Evolutionary conservation across 2,113 vertebrate species (phyloP).

Genomic region (Macroglossus sobrinus): DNA sequence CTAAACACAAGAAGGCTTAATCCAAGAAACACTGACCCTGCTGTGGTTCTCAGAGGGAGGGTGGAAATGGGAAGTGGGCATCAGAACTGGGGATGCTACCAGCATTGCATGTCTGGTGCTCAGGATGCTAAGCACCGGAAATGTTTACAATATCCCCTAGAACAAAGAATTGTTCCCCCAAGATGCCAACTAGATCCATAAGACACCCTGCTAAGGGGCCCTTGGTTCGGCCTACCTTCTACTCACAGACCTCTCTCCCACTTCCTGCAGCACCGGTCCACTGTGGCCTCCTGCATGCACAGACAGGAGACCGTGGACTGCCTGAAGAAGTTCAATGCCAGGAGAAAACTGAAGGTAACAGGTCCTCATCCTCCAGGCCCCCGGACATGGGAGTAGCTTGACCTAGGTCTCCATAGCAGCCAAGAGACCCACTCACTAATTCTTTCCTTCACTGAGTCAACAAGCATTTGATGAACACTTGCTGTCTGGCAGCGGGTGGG

Average conservation of each 20-base stretch:
- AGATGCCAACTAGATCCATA: no score
- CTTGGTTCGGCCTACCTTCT: not conserved
- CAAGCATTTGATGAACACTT: not conserved
- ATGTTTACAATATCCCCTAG: no score
- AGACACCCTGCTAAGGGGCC: fast-evolving
- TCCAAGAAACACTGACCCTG: not conserved
- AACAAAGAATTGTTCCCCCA: not conserved
- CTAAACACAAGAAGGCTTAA: not conserved
- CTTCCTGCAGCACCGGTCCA: conserved; percentile 91
- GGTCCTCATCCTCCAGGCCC: not conserved
- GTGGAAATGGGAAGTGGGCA: not conserved
- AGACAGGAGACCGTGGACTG: conserved; percentile 97
- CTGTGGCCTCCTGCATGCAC: conserved; percentile 98
- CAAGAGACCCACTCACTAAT: not conserved
- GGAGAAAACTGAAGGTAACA: conserved; percentile 95
- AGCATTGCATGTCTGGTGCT: not conserved
- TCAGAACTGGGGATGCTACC: not conserved
- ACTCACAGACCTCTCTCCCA: not conserved
- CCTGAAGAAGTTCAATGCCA: conserved; percentile 97
- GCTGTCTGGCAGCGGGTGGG: not conserved
- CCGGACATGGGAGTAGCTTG: not conserved
- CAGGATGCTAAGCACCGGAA: not conserved
- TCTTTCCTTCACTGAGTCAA: not conserved
- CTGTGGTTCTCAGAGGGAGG: not conserved
- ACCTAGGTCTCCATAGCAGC: not conserved